Conservation (phyloP, 2,797 vertebrate genomes). For the Clamator glandarius region DNA sequence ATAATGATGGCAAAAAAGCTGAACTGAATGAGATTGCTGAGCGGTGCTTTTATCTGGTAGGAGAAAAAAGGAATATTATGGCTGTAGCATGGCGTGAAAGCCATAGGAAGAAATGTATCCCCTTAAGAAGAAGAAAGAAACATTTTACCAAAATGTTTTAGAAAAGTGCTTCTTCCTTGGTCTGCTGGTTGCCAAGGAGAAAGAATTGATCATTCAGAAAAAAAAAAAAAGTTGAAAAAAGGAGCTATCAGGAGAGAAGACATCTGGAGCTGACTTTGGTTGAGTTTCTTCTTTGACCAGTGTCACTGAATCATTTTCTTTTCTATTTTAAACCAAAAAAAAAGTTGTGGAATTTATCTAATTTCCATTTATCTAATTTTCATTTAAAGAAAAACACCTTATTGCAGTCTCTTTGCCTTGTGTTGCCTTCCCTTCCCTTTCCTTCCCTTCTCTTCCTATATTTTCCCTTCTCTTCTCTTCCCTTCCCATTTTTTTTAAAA, state of each 20-base stretch:
- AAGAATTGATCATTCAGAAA: slow-evolving; percentile 20
- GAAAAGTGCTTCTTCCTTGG: background rate
- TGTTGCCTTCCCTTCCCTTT: no score
- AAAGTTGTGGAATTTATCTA: background rate
- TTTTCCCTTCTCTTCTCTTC: no score
- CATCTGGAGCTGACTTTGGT: slow-evolving; percentile 47
- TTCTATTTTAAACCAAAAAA: background rate
- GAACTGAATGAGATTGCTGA: background rate
- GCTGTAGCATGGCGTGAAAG: background rate
- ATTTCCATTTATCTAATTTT: background rate
- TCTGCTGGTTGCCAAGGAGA: slow-evolving; percentile 50
- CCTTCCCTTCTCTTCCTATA: no score
- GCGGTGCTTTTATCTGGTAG: background rate
- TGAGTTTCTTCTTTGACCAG: background rate
- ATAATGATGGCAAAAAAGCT: slow-evolving; percentile 20
- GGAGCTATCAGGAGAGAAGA: slow-evolving; percentile 23
- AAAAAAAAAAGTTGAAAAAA: background rate
- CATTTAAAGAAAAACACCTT: background rate
- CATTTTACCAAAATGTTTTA: slow-evolving; percentile 35
- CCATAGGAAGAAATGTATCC: background rate
- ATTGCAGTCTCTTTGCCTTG: background rate
- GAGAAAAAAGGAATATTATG: slow-evolving; percentile 11
- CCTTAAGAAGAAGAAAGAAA: slow-evolving; percentile 37
- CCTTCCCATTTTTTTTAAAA: background rate
- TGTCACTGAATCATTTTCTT: slow-evolving; percentile 29